phyloP scores from a whole-genome alignment of 2,797 vertebrate genomes.

The Cynopterus sphinx region DNA sequence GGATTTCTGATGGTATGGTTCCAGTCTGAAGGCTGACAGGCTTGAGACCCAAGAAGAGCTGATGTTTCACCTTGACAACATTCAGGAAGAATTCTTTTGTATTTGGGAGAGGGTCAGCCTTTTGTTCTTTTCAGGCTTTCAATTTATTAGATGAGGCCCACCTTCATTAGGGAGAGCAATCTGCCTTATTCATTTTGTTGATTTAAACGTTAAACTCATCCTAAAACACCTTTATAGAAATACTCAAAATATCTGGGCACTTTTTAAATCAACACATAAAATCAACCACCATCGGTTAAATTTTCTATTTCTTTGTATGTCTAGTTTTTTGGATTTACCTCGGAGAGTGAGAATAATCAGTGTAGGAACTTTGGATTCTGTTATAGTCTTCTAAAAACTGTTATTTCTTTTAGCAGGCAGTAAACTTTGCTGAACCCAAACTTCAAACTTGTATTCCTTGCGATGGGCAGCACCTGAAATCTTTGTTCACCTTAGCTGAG shows the following conservation, averaged over 20 bases:
- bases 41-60: not conserved
- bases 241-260: not conserved
- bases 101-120: not conserved
- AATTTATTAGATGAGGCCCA: not conserved
- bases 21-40: not conserved
- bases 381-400: not conserved
- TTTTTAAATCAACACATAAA: not conserved
- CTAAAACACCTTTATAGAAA: not conserved
- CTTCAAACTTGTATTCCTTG: not conserved
- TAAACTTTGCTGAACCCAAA: not conserved
- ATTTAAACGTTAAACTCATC: not conserved
- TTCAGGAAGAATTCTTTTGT: not conserved
- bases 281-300: not conserved
- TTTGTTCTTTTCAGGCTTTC: not conserved
- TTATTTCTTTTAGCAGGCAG: conserved; percentile 28
- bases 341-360: not conserved
- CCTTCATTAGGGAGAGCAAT: not conserved
- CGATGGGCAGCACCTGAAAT: not conserved
- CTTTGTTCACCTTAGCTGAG: not conserved
- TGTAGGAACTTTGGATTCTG: not conserved
- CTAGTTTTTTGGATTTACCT: conserved; percentile 17
- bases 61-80: not conserved
- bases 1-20: not conserved
- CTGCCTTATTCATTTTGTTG: not conserved
- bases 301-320: not conserved